Evolutionary conservation across 2,797 vertebrate genomes (phyloP).

Genomic region (Enteromius afrohamiltoni): DNA sequence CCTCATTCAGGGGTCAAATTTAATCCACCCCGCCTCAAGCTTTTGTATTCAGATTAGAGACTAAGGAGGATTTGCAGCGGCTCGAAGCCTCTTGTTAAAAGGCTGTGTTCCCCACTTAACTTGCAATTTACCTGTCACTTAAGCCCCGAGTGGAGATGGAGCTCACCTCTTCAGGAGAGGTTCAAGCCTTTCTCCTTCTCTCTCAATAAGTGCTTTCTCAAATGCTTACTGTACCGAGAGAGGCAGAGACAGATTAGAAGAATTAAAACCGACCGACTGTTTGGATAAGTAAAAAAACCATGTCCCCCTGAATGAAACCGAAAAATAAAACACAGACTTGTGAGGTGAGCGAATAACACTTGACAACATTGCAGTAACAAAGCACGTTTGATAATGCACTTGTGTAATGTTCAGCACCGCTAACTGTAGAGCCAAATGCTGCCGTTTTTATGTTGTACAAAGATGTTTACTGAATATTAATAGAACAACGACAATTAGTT

Average conservation of each 20-base stretch:
- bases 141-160: constrained; percentile 78
- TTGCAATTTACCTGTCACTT: constrained; percentile 96
- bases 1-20: constrained; percentile 88
- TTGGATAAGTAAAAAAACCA: constrained; percentile 65
- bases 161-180: constrained; percentile 74
- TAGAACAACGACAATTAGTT: neutral
- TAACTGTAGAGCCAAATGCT: neutral
- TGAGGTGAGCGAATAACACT: neutral
- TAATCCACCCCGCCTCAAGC: constrained; percentile 85
- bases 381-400: neutral
- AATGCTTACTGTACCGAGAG: constrained; percentile 54
- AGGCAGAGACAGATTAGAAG: constrained; percentile 63
- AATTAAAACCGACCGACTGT: constrained; percentile 57
- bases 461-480: neutral
- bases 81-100: constrained; percentile 87
- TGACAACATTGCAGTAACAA: neutral
- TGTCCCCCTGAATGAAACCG: neutral
- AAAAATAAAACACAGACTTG: constrained; percentile 14
- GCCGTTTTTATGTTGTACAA: neutral
- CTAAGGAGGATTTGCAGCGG: constrained; percentile 90
- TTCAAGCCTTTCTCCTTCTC: constrained; percentile 52
- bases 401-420: neutral
- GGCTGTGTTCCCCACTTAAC: constrained; percentile 92
- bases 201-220: constrained; percentile 56
- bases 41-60: constrained; percentile 97